Evolutionary conservation across 2,113 vertebrate species (phyloP).

Genomic region (Synchiropus splendidus): DNA sequence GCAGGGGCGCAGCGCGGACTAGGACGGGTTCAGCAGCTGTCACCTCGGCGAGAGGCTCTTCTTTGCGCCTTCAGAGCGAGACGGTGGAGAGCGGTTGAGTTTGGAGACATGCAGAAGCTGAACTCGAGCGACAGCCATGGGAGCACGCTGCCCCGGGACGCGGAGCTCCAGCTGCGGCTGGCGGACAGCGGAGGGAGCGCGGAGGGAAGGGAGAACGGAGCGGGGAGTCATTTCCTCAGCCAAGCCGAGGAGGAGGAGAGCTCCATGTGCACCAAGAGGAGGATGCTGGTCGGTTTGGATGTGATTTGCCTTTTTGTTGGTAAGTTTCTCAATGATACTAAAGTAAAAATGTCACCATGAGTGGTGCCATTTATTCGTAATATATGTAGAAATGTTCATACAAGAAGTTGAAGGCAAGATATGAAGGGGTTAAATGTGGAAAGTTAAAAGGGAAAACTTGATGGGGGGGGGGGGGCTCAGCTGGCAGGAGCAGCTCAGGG

Average conservation of each 20-base stretch:
- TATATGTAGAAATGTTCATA: too few species aligned
- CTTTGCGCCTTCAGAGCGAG: too few species aligned
- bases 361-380: too few species aligned
- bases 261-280: conserved; percentile 55
- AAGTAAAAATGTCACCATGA: too few species aligned
- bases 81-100: too few species aligned
- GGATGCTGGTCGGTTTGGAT: conserved; percentile 71
- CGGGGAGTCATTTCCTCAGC: conserved; percentile 46
- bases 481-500: conserved; percentile 53
- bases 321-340: conserved; percentile 34
- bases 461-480: conserved; percentile 12
- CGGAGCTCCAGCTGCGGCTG: conserved; percentile 61
- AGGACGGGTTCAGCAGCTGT: too few species aligned
- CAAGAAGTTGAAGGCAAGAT: too few species aligned
- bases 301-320: conserved; percentile 65
- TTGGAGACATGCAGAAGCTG: conserved; percentile 59
- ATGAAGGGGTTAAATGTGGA: conserved; percentile 2
- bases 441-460: not conserved
- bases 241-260: conserved; percentile 27
- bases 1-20: too few species aligned
- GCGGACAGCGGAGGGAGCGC: conserved; percentile 49
- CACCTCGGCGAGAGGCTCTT: too few species aligned
- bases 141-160: conserved; percentile 53
- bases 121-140: conserved; percentile 40
- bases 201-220: conserved; percentile 62